Conservation (phyloP, 2,888 invertebrate genomes). For the Cloeon dipterum region DNA sequence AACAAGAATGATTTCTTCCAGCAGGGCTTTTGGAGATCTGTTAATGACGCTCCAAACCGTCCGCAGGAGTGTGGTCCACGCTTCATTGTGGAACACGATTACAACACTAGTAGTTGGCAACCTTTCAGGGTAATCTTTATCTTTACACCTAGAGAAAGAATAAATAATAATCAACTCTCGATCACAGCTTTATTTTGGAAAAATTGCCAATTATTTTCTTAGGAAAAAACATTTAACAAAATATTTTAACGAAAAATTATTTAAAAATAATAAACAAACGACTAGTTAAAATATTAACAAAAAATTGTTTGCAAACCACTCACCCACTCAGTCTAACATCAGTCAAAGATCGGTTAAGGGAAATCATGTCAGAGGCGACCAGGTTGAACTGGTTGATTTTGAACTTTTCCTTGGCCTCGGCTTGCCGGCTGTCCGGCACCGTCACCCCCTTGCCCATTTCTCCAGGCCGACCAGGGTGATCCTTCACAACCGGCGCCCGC, state of each 20-base stretch:
- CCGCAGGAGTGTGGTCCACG: slow-evolving; percentile 87
- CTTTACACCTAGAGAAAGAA: slow-evolving; percentile 45
- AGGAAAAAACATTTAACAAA: background rate
- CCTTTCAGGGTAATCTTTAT: slow-evolving; percentile 48
- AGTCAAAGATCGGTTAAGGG: slow-evolving; percentile 79
- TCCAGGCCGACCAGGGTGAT: slow-evolving; percentile 50
- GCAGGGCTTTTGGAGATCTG: slow-evolving; percentile 64
- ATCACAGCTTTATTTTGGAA: too few relatives aligned
- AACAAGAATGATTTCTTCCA: slow-evolving; percentile 89
- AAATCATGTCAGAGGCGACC: slow-evolving; percentile 92
- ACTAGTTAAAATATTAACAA: background rate
- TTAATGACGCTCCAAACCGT: slow-evolving; percentile 96
- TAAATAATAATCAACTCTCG: too few relatives aligned
- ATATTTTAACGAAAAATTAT: background rate
- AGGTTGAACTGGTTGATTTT: slow-evolving; percentile 98
- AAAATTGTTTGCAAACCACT: slow-evolving; percentile 17
- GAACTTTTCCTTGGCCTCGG: slow-evolving; percentile 81
- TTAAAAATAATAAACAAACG: background rate
- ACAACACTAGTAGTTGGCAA: slow-evolving; percentile 90
- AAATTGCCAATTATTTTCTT: background rate
- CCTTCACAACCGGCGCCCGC: slow-evolving; percentile 41
- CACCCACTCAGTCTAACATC: slow-evolving; percentile 86
- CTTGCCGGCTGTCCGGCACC: slow-evolving; percentile 66
- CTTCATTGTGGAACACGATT: slow-evolving; percentile 98
- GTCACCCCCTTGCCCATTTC: slow-evolving; percentile 83